A percentile compares a stretch with the other conserved stretches of the same genome.
phyloP scores from a whole-genome alignment of 1,140 invertebrate genomes.

The Protaetia brevitarsis region DNA sequence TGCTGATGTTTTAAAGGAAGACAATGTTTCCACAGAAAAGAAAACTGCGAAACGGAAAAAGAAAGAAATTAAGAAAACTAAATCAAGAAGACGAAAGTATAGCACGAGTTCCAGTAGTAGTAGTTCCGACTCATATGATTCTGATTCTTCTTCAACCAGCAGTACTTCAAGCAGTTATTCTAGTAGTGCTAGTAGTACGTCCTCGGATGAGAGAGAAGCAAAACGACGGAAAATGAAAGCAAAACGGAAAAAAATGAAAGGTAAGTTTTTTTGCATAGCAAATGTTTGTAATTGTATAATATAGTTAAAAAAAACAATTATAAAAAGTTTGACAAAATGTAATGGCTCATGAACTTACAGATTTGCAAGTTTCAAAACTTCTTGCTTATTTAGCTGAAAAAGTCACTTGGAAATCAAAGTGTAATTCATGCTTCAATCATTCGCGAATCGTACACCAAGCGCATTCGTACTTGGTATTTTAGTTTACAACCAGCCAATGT shows the following conservation, averaged over 20 bases:
- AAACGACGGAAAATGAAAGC: constrained; percentile 20
- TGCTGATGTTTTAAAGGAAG: constrained; percentile 16
- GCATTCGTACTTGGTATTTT: no score
- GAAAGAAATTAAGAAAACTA: neutral
- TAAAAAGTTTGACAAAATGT: no score
- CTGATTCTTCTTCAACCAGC: constrained; percentile 9
- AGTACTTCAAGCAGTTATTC: constrained; percentile 26
- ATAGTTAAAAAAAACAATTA: no score
- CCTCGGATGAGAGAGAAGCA: constrained; percentile 26
- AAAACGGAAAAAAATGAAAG: neutral
- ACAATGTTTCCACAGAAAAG: neutral
- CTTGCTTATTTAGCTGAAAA: no score
- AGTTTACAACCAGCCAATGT: no score
- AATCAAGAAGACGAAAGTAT: constrained; percentile 11
- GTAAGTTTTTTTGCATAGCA: neutral
- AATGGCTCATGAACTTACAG: no score
- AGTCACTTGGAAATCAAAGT: no score
- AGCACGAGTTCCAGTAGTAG: constrained; percentile 20
- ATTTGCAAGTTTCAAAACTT: no score
- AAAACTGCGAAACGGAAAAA: neutral
- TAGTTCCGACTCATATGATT: constrained; percentile 21
- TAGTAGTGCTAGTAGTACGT: constrained; percentile 26
- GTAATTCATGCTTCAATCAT: no score
- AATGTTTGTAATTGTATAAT: no score
- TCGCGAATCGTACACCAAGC: no score